Base-by-base conservation (phyloP, 2,888 invertebrate genomes). In the Eupithecia tripunctaria region DNA sequence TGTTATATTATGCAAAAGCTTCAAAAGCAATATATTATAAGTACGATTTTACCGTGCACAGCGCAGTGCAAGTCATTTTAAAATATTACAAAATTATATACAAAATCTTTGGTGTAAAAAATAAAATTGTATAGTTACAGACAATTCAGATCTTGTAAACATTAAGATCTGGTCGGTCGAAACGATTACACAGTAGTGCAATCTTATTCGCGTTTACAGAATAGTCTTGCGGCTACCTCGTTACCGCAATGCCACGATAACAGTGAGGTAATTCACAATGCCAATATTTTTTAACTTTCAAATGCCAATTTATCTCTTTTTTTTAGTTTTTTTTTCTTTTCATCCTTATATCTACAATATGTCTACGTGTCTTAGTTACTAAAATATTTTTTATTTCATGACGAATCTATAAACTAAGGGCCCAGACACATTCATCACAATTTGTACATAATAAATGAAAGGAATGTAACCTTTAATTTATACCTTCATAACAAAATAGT, bases 391-490 rank as follows among this genome's bases (percentile, higher is more conserved):
- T 94, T 47, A 94, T 93, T 94, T 94, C 90, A 94, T 92, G 91
- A 93, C 88, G 91, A 93, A 93, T 89, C 89, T 92, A 92, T 94
- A 94, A 94, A 94, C 90, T 92, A 93, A 94, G 92, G 94, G 94
- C 92, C 91, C 94, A 94, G 91, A 94, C 94, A 92, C 94, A 92
- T 93, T 91, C 92, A 90, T 89, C 90, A 89, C 90, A 89, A 91
- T 91, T 93, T 91, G 89, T 91, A 93, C 91, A 89, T 88, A 85
- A 79, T 80, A 82, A 87, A 92, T 93, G 94, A 94, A 94, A 93
- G 94, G 94, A 94, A 94, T 94, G 94, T 94, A 92, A 94, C 94
- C 94, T 93, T 90, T 94, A 94, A 92, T 94, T 94, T 94, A 94
- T 90, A 94, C 86, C 84, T 92, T 91, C 90, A 88, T 89, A 89